Percentiles rank a stretch among this genome's conserved stretches.
These are phyloP conservation scores for Aplocera efformata DNA, from an alignment of 2,888 invertebrate species.

Conservation along the genomic window DNA sequence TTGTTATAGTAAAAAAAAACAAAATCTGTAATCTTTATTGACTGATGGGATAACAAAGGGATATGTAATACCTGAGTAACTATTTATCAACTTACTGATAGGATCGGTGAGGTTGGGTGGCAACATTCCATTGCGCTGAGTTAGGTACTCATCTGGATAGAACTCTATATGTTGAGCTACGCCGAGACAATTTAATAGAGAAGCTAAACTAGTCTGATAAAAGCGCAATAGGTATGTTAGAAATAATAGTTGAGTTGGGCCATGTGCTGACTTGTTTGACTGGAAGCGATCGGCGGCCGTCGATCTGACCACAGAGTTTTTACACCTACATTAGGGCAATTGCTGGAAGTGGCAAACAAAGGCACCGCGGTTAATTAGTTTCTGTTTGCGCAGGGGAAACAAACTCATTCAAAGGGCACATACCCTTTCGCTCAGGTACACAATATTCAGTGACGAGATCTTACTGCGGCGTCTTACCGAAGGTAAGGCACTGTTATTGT, in stretches of 20 bases:
- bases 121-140: constrained; percentile 43
- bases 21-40: constrained; percentile 4
- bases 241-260: constrained; percentile 2
- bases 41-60: constrained; percentile 14
- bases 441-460: constrained; percentile 22
- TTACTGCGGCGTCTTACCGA: constrained; percentile 16
- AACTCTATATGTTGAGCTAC: constrained; percentile 32
- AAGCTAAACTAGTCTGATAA: constrained; percentile 36
- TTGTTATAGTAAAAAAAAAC: too few relatives aligned
- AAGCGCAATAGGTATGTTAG: constrained; percentile 31
- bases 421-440: constrained; percentile 32
- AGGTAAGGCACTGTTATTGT: constrained; percentile 15
- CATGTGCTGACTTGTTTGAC: constrained; percentile 8
- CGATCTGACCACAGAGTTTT: constrained; percentile 38
- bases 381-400: constrained; percentile 61
- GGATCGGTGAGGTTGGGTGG: constrained; percentile 30
- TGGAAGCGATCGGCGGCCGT: neutral
- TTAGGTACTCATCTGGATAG: constrained; percentile 20
- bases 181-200: constrained; percentile 36
- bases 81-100: constrained; percentile 20
- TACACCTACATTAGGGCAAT: constrained; percentile 37
- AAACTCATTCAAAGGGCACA: constrained; percentile 50
- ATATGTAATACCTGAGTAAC: constrained; percentile 11
- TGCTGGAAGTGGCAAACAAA: constrained; percentile 65
- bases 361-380: constrained; percentile 63